Evolutionary conservation across 2,888 invertebrate species (phyloP).

Genomic region (Metalampra italica): DNA sequence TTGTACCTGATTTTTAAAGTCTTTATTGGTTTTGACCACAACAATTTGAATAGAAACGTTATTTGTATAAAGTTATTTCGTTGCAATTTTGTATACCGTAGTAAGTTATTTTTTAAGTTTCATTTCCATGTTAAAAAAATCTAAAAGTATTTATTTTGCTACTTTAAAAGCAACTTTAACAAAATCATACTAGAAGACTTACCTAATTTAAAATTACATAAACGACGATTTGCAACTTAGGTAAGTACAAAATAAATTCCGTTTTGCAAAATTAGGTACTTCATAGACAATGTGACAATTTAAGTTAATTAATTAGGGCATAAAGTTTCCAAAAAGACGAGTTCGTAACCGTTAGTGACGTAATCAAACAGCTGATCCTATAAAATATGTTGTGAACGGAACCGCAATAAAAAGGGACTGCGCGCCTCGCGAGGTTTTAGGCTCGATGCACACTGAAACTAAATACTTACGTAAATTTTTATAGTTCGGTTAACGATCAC

Average conservation of each 20-base stretch:
- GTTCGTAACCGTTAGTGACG: constrained; percentile 33
- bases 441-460: constrained; percentile 23
- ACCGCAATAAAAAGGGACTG: constrained; percentile 54
- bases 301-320: neutral
- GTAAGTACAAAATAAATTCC: too few relatives aligned
- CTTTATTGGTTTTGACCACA: constrained; percentile 22
- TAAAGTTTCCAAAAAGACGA: constrained; percentile 1
- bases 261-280: neutral
- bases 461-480: neutral
- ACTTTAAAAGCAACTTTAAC: too few relatives aligned
- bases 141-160: too few relatives aligned
- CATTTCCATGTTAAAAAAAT: too few relatives aligned
- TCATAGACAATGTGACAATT: neutral
- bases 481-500: too few relatives aligned
- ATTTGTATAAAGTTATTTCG: neutral
- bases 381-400: constrained; percentile 57
- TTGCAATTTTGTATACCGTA: too few relatives aligned
- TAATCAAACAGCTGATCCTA: constrained; percentile 66
- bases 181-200: too few relatives aligned
- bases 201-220: too few relatives aligned
- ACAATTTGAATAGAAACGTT: constrained; percentile 1
- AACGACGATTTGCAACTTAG: too few relatives aligned
- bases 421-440: constrained; percentile 17
- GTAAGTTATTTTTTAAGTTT: too few relatives aligned
- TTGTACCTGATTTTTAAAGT: constrained; percentile 46